phyloP scores from a whole-genome alignment of 2,888 invertebrate genomes.

The Metacarcinus magister region DNA sequence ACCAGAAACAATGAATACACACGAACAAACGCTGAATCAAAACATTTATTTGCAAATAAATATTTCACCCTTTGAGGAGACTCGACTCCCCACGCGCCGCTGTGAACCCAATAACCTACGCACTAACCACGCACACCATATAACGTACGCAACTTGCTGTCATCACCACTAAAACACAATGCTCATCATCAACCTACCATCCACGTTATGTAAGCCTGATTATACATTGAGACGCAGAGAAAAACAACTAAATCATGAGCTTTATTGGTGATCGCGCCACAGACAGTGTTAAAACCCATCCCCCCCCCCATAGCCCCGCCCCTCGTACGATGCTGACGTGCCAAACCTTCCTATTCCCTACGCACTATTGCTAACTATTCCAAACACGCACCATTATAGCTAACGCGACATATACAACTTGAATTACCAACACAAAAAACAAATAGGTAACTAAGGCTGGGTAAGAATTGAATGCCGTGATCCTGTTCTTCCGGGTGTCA shows the following conservation, averaged over 20 bases:
- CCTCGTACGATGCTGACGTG: constrained; percentile 20
- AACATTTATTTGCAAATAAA: background rate
- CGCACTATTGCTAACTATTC: background rate
- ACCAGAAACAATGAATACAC: background rate
- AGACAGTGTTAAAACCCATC: background rate
- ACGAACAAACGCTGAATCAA: background rate
- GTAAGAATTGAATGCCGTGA: background rate
- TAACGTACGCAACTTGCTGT: background rate
- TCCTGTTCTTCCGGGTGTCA: background rate
- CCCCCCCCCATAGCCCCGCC: background rate
- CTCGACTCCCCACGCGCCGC: background rate
- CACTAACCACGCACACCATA: background rate
- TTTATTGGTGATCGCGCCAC: background rate
- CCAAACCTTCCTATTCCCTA: background rate
- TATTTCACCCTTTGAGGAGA: background rate
- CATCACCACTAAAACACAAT: background rate
- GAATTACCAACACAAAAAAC: background rate
- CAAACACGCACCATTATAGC: background rate
- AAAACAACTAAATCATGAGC: background rate
- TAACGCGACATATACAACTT: background rate
- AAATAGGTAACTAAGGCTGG: background rate
- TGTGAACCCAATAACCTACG: background rate
- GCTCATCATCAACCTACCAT: background rate
- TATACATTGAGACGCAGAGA: background rate
- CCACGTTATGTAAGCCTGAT: background rate